Base-by-base conservation (phyloP, 2,797 vertebrate species). In the Eremophila alpestris region DNA sequence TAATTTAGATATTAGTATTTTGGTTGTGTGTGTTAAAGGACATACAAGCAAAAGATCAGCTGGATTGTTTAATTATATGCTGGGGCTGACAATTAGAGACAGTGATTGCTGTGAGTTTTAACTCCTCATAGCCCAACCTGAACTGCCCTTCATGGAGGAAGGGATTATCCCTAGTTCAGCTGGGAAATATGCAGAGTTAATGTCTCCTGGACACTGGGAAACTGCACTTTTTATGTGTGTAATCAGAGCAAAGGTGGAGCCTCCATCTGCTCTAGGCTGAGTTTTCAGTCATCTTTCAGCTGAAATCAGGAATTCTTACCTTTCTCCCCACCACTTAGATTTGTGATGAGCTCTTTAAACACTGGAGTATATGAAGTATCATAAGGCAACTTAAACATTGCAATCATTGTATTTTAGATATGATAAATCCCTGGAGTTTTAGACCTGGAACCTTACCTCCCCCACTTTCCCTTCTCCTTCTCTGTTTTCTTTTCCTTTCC, bases 321-420 rank as follows among this genome's bases (percentile, higher is more conserved):
- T n/a, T 86, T 65, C 29, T 68, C 19, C 13, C 21, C 16, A 12
- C 20, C 11, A 3, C 12, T 68, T 20, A 20, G 36, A n/a, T 20
- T 71, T 82, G 43, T 58, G 36, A 40, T 52, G 54, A 81, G 12
- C 29, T 67, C 29, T 71, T 83, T 16, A 43, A 67, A 23, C 30
- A 34, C 14, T 24, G 8, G 45, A 41, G 10, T 27, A 17, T 29
- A 18, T 16, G 11, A 52, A 65, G 24, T 36, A 65, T n/a, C 13
- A 3, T 6, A 34, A 56, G 22, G 10, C 36, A 64, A 40, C 27
- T 64, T 76, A 38, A 74, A 70, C 73, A 32, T 71, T 56, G 4
- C 29, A 36, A 0, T 79, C 0, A 3, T 19, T 9, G 2, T 68
- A 2, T 58, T 22, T 79, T 38, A 52, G 30, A 24, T 60, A n/a